phyloP scores from a whole-genome alignment of 2,113 vertebrate genomes.

The Dascyllus trimaculatus region DNA sequence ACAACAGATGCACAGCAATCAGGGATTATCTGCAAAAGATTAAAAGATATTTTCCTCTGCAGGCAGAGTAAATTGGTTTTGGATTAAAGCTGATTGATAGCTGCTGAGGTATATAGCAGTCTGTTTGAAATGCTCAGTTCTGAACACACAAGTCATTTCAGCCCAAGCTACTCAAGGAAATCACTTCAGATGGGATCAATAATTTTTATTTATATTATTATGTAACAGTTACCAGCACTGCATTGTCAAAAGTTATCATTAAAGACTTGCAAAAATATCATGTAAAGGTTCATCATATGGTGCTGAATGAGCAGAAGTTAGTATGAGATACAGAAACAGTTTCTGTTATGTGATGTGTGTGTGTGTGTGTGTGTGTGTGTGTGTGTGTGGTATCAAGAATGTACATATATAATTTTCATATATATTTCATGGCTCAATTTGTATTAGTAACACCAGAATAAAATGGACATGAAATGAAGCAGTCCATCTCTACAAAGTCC shows the following conservation, averaged over 20 bases:
- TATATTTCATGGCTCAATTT: too few relatives aligned
- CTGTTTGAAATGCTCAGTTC: conserved; percentile 80
- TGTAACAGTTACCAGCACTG: conserved; percentile 73
- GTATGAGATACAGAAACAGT: too few relatives aligned
- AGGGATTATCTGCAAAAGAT: conserved; percentile 84
- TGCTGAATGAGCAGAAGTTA: background rate
- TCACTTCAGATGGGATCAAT: conserved; percentile 76
- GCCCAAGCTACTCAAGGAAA: conserved; percentile 78
- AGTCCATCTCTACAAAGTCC: too few relatives aligned
- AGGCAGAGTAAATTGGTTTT: conserved; percentile 86
- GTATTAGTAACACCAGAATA: too few relatives aligned
- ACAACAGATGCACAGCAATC: conserved; percentile 79
- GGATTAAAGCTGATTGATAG: conserved; percentile 86
- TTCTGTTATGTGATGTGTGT: too few relatives aligned
- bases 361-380: too few relatives aligned
- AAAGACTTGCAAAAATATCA: conserved; percentile 64
- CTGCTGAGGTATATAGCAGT: conserved; percentile 79
- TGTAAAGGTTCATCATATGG: background rate
- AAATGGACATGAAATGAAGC: too few relatives aligned
- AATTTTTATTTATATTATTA: too few relatives aligned
- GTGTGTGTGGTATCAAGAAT: background rate
- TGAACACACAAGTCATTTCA: conserved; percentile 80
- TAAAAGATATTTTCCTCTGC: conserved; percentile 87
- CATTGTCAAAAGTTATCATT: conserved; percentile 79
- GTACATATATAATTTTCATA: too few relatives aligned